Evolutionary conservation across 2,888 invertebrate species (phyloP), one percentile per base, ranked within the genome.

Genomic region (Catocala fraxini): DNA sequence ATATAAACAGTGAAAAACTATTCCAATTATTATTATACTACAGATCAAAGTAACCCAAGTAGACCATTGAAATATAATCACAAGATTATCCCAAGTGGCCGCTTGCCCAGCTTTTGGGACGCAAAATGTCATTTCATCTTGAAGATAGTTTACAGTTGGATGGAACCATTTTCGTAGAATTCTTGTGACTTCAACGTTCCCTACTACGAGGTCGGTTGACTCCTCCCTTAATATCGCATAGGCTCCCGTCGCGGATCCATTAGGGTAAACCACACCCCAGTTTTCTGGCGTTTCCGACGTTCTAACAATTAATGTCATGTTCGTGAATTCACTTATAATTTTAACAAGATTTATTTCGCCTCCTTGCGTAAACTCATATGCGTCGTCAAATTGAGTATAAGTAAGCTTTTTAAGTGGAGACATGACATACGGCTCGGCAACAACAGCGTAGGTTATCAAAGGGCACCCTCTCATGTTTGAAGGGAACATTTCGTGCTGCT

Each of bases 91-190:
- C 94, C 94, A 94, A 4, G 93, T 93, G 0, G 91, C 84, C 0
- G 93, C 93, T 72, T 86, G 85, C 0, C 85, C 85, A 4, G 94
- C 91, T 78, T 83, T 92, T 0, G 93, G 92, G 0, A 94, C 84
- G 51, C 94, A 94, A 86, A 94, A 92, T 0, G 94, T 94, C 87
- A 94, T 93, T 66, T 94, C 94, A 59, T 94, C 94, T 77, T 94
- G 94, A 6, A 91, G 89, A 64, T 94, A 94, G 60, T 91, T 93
- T 9, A 91, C 85, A 0, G 94, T 93, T 0, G 93, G 90, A 74
- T 94, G 80, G 52, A 94, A 94, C 90, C 91, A 93, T 68, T 88
- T 91, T 9, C 94, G 80, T 6, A 92, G 85, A 11, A 82, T 85
- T 71, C 83, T 90, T 0, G 94, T 92, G 0, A 93, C 93, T 84